These are phyloP conservation scores for Nestor notabilis DNA, from an alignment of 2,113 vertebrate genomes.

Conservation along the genomic window DNA sequence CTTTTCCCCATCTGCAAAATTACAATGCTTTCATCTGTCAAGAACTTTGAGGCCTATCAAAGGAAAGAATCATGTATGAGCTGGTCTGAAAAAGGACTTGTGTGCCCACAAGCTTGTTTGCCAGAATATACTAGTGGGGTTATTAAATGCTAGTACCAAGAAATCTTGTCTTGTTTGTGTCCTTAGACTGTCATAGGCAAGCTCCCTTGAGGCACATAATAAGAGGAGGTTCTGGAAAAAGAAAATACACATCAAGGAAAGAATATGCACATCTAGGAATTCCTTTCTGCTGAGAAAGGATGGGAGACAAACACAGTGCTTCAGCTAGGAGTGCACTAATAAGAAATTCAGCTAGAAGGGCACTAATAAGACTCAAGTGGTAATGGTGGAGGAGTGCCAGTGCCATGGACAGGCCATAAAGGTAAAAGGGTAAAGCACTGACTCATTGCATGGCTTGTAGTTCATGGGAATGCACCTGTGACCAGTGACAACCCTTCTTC, in stretches of 20 bases:
- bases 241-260: neutral
- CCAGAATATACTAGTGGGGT: neutral
- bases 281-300: neutral
- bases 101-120: neutral
- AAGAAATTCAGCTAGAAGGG: neutral
- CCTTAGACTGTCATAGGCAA: neutral
- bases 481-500: neutral
- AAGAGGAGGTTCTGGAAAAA: neutral
- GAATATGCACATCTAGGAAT: neutral
- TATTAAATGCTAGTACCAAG: neutral
- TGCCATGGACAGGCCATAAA: neutral
- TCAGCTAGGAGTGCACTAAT: neutral
- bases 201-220: neutral
- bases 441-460: neutral
- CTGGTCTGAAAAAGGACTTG: neutral
- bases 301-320: rapidly evolving
- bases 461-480: rapidly evolving
- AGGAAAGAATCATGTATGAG: neutral
- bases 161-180: neutral
- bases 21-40: neutral
- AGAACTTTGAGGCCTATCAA: neutral
- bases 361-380: neutral
- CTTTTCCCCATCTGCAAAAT: neutral
- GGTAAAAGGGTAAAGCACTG: neutral
- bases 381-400: neutral